Evolutionary conservation across 2,797 vertebrate genomes (phyloP), one percentile per base, ranked within the genome.

Genomic region (Merluccius polli): DNA sequence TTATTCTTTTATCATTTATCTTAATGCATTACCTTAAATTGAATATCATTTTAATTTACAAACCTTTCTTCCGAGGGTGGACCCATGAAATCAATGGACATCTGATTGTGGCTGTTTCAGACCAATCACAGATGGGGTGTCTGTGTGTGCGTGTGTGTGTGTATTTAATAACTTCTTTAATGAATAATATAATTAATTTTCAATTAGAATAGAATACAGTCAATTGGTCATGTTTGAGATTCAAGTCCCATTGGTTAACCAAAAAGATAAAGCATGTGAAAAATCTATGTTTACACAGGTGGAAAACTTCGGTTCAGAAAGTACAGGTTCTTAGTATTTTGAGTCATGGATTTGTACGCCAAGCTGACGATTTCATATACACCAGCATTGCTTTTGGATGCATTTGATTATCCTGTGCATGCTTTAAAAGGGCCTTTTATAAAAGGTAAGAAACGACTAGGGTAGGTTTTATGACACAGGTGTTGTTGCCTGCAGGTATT

Each of bases 401-500:
- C 4, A 65, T 65, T 65, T 27, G 59, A 27, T 27, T 27, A 65
- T 27, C 9, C 59, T 27, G n/a, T 27, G 59, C 13, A 13, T 65
- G 59, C 11, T 65, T 65, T 65, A 59, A 59, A 59, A 59, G n/a
- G n/a, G 18, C 18, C 11, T n/a, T 52, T 11, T n/a, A n/a, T n/a
- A 52, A 52, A 52, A 7, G 44, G 2, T 52, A 63, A 8, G n/a
- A 1, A 38, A 35, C 13, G 3, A 63, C 9, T 10, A 63, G 52
- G 52, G 9, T 27, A 63, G n/a, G 52, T 63, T 24, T 52, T n/a
- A 52, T 10, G 48, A 63, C 52, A n/a, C 52, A 63, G 52, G 10
- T 65, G 16, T 72, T 30, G 1, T 33, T 27, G 41, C 73, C 30
- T 29, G 12, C 84, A 98, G 97, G 97, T 29, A 98, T 99, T 87